phyloP scores from a whole-genome alignment of 2,797 vertebrate species.

The Onychomys torridus region DNA sequence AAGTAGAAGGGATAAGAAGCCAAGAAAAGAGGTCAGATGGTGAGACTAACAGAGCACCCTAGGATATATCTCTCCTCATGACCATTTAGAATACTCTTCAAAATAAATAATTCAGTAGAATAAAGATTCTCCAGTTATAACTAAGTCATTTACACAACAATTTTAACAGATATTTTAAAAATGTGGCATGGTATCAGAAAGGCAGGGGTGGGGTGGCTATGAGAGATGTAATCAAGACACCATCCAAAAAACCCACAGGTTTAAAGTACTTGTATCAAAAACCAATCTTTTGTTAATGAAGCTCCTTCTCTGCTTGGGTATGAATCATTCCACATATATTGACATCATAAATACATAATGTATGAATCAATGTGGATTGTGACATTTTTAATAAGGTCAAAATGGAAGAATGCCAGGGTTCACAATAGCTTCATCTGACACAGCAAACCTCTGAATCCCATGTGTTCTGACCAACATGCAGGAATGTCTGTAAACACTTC shows the following conservation, averaged over 20 bases:
- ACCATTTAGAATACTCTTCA: constrained; percentile 59
- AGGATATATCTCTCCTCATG: constrained; percentile 15
- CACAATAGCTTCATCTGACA: background rate
- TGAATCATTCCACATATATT: background rate
- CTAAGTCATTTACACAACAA: constrained; percentile 61
- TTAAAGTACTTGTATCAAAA: constrained; percentile 42
- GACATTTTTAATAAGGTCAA: constrained; percentile 27
- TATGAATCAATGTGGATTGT: background rate
- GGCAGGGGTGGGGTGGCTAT: background rate
- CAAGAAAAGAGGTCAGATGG: background rate
- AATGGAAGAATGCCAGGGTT: constrained; percentile 8
- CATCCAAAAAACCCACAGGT: background rate
- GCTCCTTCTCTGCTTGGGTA: background rate
- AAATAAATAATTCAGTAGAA: constrained; percentile 44
- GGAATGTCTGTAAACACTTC: background rate
- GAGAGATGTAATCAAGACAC: constrained; percentile 35
- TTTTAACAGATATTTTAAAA: constrained; percentile 39
- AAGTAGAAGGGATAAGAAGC: background rate
- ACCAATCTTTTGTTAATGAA: background rate
- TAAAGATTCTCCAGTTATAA: constrained; percentile 63
- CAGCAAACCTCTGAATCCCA: background rate
- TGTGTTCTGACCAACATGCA: background rate
- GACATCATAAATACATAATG: background rate
- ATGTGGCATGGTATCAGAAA: constrained; percentile 44
- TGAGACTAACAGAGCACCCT: background rate